Conservation (phyloP, 2,888 invertebrate genomes). For the Neuroscelio doddi region DNA sequence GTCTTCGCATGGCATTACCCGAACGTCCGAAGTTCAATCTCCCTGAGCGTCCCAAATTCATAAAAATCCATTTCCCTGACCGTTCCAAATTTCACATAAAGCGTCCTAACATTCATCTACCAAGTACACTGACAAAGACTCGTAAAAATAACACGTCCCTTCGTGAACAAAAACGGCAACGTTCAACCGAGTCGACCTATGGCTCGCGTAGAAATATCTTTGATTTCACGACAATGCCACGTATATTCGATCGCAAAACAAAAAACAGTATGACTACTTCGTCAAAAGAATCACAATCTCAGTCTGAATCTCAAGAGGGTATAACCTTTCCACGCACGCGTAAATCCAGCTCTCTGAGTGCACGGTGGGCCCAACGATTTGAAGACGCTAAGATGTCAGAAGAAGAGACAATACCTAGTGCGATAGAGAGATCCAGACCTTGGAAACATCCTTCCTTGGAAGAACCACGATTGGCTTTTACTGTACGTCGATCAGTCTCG, state of each 20-base stretch:
- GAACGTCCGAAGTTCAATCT: conserved; percentile 75
- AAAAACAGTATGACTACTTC: conserved; percentile 74
- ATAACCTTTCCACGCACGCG: conserved; percentile 78
- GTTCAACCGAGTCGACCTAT: conserved; percentile 74
- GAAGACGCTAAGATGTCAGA: conserved; percentile 53
- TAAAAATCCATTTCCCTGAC: conserved; percentile 78
- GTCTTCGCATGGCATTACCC: conserved; percentile 77
- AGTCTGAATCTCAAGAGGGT: conserved; percentile 75
- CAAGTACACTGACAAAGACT: conserved; percentile 55
- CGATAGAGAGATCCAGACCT: conserved; percentile 59
- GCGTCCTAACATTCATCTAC: conserved; percentile 74
- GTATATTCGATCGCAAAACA: conserved; percentile 74
- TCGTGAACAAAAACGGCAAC: conserved; percentile 65
- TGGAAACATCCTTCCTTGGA: conserved; percentile 68
- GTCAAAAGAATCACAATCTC: conserved; percentile 67
- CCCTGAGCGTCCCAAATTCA: conserved; percentile 76
- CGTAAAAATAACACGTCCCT: conserved; percentile 51
- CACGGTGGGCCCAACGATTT: conserved; percentile 71
- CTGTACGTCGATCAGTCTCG: conserved; percentile 50
- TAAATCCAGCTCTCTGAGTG: conserved; percentile 72
- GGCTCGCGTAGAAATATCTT: conserved; percentile 77
- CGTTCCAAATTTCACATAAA: conserved; percentile 74
- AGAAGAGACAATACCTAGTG: conserved; percentile 50
- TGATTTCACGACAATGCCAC: conserved; percentile 85
- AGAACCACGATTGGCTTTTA: conserved; percentile 61